A percentile compares a stretch with the other conserved stretches of the same genome.
These are phyloP conservation scores for Drosophila imparisetae DNA, from an alignment of 2,888 invertebrate species.

Conservation along the genomic window DNA sequence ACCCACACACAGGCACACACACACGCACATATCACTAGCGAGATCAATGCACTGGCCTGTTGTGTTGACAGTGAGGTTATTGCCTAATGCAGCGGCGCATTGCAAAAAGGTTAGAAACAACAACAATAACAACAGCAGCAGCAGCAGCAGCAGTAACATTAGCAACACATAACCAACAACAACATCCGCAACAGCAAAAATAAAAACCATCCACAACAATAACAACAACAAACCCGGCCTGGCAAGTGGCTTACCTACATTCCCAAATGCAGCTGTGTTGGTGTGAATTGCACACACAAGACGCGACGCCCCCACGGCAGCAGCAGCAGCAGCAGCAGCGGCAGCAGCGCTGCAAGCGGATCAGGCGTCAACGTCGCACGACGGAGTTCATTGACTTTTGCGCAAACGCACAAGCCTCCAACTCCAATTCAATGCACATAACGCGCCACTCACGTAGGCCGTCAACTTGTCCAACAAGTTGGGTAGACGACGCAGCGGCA, in stretches of 20 bases:
- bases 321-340: conserved; percentile 34
- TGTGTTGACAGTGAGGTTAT: conserved; percentile 72
- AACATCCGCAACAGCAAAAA: conserved; percentile 29
- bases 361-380: conserved; percentile 52
- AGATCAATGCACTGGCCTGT: conserved; percentile 67
- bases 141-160: conserved; percentile 26
- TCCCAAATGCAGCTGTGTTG: conserved; percentile 65
- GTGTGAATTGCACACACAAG: conserved; percentile 71
- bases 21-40: conserved; percentile 47
- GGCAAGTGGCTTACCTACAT: conserved; percentile 80
- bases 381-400: conserved; percentile 77
- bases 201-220: conserved; percentile 9
- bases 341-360: conserved; percentile 53
- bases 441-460: conserved; percentile 76
- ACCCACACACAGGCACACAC: conserved; percentile 4
- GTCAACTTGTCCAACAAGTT: conserved; percentile 79
- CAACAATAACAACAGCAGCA: conserved; percentile 31
- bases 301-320: conserved; percentile 60
- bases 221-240: conserved; percentile 52
- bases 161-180: conserved; percentile 38
- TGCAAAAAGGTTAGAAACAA: conserved; percentile 76
- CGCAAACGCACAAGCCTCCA: conserved; percentile 79
- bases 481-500: conserved; percentile 74
- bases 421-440: conserved; percentile 76
- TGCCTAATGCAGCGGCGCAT: conserved; percentile 70